phyloP scores from a whole-genome alignment of 2,888 invertebrate genomes.

The Euplagia quadripunctaria region DNA sequence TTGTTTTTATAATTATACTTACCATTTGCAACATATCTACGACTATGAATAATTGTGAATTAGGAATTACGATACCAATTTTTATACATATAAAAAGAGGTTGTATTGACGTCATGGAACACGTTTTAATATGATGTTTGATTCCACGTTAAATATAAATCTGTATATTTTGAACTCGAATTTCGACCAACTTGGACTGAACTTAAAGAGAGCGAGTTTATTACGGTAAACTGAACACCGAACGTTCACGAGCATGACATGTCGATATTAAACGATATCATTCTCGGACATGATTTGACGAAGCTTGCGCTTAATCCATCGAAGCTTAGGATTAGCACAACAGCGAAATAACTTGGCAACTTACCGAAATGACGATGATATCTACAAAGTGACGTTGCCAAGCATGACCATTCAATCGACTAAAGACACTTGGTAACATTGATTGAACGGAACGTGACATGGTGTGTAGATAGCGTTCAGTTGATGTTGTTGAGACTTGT shows the following conservation, averaged over 20 bases:
- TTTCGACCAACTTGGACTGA: not conserved
- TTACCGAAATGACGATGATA: too few relatives aligned
- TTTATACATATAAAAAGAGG: too few relatives aligned
- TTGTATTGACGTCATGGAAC: too few relatives aligned
- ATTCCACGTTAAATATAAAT: not conserved
- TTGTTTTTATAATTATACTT: not conserved
- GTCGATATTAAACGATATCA: not conserved
- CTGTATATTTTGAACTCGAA: not conserved
- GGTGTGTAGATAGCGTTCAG: not conserved
- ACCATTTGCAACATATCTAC: not conserved
- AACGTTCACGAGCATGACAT: not conserved
- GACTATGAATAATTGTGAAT: not conserved
- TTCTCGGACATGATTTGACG: not conserved
- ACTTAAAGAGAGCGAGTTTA: not conserved
- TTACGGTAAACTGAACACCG: too few relatives aligned
- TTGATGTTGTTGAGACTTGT: constrained; percentile 1
- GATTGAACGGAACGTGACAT: not conserved
- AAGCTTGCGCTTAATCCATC: not conserved
- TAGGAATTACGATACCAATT: not conserved
- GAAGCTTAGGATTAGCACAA: not conserved
- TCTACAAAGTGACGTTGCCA: not conserved
- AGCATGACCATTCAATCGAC: not conserved
- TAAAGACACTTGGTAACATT: not conserved
- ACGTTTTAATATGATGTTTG: too few relatives aligned
- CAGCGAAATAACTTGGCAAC: not conserved